Percentiles rank a stretch among this genome's conserved stretches.
Evolutionary conservation across 2,113 vertebrate species (phyloP).

Genomic region (Ptychochromis oligacanthus): DNA sequence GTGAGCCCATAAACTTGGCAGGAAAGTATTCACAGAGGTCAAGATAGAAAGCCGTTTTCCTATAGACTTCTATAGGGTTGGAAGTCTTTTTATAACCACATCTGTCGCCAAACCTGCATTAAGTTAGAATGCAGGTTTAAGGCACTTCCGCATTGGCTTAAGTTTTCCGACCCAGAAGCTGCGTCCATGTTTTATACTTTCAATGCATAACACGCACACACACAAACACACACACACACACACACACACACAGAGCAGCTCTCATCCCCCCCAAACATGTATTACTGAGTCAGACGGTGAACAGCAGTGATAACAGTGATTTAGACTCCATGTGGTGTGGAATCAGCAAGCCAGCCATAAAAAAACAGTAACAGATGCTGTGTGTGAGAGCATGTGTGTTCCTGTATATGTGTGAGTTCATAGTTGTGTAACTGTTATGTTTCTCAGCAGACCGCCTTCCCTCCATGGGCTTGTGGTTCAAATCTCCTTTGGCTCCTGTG

Average conservation of each 20-base stretch:
- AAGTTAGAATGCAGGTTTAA: too few species aligned
- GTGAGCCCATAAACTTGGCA: too few species aligned
- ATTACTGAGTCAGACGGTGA: slow-evolving; percentile 1
- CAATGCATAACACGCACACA: neutral
- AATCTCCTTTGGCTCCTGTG: neutral
- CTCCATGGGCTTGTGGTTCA: neutral
- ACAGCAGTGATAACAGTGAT: slow-evolving; percentile 38
- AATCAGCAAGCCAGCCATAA: slow-evolving; percentile 37
- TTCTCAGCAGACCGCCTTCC: slow-evolving; percentile 8
- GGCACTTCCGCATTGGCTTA: too few species aligned
- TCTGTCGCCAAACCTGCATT: too few species aligned
- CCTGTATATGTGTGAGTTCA: neutral
- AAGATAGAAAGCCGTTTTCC: too few species aligned
- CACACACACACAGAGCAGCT: too few species aligned
- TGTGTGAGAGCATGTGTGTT: neutral
- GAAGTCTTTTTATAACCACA: too few species aligned
- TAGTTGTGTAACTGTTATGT: slow-evolving; percentile 50
- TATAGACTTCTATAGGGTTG: too few species aligned
- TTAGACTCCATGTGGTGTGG: slow-evolving; percentile 42
- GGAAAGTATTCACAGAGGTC: too few species aligned
- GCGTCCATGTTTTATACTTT: too few species aligned
- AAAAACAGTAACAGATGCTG: slow-evolving; percentile 65
- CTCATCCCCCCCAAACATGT: neutral
- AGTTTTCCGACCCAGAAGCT: too few species aligned
- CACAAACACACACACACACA: neutral